Evolutionary conservation across 2,113 vertebrate genomes (phyloP).

Genomic region (Nesoenas mayeri): DNA sequence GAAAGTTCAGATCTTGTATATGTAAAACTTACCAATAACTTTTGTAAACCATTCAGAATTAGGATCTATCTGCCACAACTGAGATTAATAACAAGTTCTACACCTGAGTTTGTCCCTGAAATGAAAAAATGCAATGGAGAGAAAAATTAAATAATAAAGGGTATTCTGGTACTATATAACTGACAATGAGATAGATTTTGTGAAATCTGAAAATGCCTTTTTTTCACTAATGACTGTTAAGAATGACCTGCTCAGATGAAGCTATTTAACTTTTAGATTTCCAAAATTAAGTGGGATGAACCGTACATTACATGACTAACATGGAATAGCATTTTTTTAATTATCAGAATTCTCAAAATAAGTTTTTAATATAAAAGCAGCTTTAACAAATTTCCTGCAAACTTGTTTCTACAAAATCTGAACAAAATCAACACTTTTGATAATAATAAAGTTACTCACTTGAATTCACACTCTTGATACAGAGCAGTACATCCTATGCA

Average conservation of each 20-base stretch:
- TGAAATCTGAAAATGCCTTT: not conserved
- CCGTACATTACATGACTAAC: not conserved
- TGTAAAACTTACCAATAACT: not conserved
- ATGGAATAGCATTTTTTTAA: not conserved
- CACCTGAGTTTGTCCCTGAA: not conserved
- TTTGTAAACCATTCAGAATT: not conserved
- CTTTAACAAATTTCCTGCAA: not conserved
- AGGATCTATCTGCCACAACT: not conserved
- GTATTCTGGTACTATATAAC: not conserved
- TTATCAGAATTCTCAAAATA: not conserved
- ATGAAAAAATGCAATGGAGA: not conserved
- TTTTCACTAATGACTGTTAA: not conserved
- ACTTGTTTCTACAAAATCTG: not conserved
- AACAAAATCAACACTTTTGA: slow-evolving; percentile 2
- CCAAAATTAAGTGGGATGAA: not conserved
- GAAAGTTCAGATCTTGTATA: not conserved
- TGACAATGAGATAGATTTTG: not conserved
- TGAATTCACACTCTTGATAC: not conserved
- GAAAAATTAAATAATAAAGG: not conserved
- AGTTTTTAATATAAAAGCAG: not conserved
- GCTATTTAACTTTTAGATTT: not conserved
- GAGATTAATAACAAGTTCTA: not conserved
- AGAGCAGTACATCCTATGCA: not conserved
- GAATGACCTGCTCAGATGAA: not conserved
- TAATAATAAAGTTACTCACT: not conserved